Conservation (phyloP, 2,113 vertebrate genomes). For the Mohoua ochrocephala region DNA sequence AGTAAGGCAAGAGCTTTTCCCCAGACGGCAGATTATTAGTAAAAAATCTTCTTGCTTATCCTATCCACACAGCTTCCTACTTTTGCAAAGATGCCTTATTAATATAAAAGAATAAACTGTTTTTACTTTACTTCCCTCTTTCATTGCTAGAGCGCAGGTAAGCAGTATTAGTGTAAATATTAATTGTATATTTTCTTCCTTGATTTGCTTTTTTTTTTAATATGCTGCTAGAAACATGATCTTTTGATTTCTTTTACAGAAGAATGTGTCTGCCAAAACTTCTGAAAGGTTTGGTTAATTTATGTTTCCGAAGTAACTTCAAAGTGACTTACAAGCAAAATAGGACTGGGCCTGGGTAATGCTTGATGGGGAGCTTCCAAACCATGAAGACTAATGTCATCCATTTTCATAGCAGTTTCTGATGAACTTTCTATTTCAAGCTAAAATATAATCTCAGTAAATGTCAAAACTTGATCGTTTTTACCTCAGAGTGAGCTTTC, state of each 20-base stretch:
- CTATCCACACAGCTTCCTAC: background rate
- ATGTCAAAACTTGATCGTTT: background rate
- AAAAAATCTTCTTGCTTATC: background rate
- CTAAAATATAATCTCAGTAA: background rate
- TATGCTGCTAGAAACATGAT: background rate
- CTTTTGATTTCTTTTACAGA: background rate
- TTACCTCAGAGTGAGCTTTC: background rate
- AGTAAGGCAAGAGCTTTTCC: background rate
- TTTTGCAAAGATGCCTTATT: background rate
- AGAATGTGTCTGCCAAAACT: background rate
- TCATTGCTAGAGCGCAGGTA: background rate
- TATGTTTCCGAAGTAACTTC: background rate
- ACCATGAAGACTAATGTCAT: background rate
- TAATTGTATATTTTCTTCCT: background rate
- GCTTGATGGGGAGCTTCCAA: background rate
- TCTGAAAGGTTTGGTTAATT: background rate
- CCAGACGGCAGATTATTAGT: background rate
- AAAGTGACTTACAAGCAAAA: background rate
- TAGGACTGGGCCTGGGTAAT: background rate
- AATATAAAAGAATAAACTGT: background rate
- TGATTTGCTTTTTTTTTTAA: background rate
- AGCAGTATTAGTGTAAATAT: background rate
- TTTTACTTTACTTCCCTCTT: background rate
- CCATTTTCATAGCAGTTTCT: background rate
- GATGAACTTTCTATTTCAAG: background rate